Conservation (phyloP, 2,888 invertebrate genomes). For the Latheticus oryzae region DNA sequence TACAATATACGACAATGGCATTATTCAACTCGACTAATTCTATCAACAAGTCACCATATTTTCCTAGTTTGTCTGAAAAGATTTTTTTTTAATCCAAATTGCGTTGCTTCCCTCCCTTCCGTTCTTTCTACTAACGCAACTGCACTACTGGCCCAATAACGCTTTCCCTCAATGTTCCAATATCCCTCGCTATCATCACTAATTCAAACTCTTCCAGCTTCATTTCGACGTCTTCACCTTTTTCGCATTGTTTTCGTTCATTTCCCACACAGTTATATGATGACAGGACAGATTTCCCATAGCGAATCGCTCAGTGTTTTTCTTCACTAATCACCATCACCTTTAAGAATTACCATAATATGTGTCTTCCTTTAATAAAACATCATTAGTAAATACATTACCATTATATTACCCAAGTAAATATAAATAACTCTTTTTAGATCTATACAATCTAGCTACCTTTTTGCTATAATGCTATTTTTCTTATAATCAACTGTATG, state of each 20-base stretch:
- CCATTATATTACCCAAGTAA: background rate
- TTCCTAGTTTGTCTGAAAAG: constrained; percentile 2
- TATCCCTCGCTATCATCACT: constrained; percentile 41
- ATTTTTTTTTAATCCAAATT: no score
- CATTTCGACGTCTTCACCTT: constrained; percentile 33
- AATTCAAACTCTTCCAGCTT: constrained; percentile 38
- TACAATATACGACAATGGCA: constrained; percentile 41
- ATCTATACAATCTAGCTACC: background rate
- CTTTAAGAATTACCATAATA: no score
- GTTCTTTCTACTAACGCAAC: constrained; percentile 5
- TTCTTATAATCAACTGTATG: constrained; percentile 3
- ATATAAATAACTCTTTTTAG: constrained; percentile 3
- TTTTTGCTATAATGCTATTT: background rate
- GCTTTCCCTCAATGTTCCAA: constrained; percentile 34
- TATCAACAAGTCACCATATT: constrained; percentile 38
- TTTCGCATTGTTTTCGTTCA: constrained; percentile 30
- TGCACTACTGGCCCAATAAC: constrained; percentile 41
- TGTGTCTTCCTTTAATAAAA: no score
- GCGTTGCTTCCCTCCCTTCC: constrained; percentile 21
- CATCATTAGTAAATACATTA: no score
- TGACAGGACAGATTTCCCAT: constrained; percentile 17
- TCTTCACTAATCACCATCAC: background rate
- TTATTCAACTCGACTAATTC: constrained; percentile 41
- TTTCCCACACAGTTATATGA: constrained; percentile 21
- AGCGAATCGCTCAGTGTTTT: constrained; percentile 6